These are phyloP conservation scores for Sinonovacula constricta DNA, from an alignment of 1,140 invertebrate species.

Conservation along the genomic window DNA sequence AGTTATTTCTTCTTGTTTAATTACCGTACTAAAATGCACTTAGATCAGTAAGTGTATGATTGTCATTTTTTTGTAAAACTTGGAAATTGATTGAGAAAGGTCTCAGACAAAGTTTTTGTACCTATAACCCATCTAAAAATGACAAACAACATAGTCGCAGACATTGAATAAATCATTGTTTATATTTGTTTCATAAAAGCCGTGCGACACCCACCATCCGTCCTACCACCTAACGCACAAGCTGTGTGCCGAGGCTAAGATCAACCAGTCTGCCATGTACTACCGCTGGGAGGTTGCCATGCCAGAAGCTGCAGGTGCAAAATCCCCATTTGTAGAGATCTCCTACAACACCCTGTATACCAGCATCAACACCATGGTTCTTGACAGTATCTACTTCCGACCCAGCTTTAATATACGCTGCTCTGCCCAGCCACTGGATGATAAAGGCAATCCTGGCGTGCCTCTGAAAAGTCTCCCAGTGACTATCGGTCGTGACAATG, in stretches of 20 bases:
- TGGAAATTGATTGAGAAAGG: too few relatives aligned
- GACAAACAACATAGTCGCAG: constrained; percentile 73
- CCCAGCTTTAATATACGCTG: constrained; percentile 78
- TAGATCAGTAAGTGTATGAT: too few relatives aligned
- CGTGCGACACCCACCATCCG: constrained; percentile 79
- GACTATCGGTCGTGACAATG: constrained; percentile 71
- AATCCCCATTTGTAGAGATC: constrained; percentile 75
- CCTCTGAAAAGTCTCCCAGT: constrained; percentile 76
- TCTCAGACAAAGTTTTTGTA: constrained; percentile 59
- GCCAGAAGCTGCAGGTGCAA: constrained; percentile 68
- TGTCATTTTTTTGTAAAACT: too few relatives aligned
- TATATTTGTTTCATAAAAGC: too few relatives aligned
- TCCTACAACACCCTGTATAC: constrained; percentile 78
- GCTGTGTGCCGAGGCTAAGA: constrained; percentile 75
- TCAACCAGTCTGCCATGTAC: constrained; percentile 74
- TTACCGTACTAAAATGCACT: too few relatives aligned
- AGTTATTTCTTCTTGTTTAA: too few relatives aligned
- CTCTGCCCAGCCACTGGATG: constrained; percentile 75
- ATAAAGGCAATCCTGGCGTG: constrained; percentile 73
- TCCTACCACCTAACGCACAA: constrained; percentile 71
- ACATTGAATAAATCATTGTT: too few relatives aligned
- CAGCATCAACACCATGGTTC: constrained; percentile 71
- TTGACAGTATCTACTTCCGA: constrained; percentile 80
- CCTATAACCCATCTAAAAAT: constrained; percentile 72
- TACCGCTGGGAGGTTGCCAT: constrained; percentile 80